Conservation (phyloP, 2,113 vertebrate species). For the Megalops atlanticus region DNA sequence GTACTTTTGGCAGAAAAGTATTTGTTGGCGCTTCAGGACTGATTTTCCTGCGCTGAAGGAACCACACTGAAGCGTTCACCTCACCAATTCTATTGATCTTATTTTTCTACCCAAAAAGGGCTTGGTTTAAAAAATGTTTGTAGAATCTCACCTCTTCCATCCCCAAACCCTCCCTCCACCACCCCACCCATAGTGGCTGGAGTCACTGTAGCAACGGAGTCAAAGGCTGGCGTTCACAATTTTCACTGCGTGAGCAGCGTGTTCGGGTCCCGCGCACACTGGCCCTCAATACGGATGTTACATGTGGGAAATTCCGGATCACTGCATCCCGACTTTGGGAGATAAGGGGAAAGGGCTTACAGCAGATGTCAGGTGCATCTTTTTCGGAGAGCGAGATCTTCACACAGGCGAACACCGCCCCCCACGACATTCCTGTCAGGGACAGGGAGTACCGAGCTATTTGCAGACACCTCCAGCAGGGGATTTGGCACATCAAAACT, state of each 20-base stretch:
- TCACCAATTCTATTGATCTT: background rate
- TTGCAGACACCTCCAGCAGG: constrained; percentile 13
- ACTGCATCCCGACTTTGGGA: background rate
- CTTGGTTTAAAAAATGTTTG: background rate
- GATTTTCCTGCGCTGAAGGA: background rate
- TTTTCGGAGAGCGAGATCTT: background rate
- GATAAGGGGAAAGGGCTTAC: background rate
- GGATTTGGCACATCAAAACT: background rate
- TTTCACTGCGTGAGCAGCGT: no score
- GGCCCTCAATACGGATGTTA: background rate
- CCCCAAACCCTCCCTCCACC: no score
- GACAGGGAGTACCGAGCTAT: constrained; percentile 40
- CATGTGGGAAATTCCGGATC: background rate
- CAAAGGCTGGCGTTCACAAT: background rate
- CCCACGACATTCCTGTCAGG: background rate
- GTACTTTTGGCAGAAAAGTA: background rate
- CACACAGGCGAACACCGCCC: background rate
- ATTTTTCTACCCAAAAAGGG: background rate
- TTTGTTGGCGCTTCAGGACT: background rate
- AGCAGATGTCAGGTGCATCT: background rate
- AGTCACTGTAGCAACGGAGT: background rate
- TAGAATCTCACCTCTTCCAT: no score
- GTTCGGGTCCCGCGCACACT: no score
- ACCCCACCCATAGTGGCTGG: no score
- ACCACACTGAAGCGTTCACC: background rate